Percentiles rank a stretch among this genome's conserved stretches.
phyloP scores from a whole-genome alignment of 2,888 invertebrate species.

The Tridacna gigas region DNA sequence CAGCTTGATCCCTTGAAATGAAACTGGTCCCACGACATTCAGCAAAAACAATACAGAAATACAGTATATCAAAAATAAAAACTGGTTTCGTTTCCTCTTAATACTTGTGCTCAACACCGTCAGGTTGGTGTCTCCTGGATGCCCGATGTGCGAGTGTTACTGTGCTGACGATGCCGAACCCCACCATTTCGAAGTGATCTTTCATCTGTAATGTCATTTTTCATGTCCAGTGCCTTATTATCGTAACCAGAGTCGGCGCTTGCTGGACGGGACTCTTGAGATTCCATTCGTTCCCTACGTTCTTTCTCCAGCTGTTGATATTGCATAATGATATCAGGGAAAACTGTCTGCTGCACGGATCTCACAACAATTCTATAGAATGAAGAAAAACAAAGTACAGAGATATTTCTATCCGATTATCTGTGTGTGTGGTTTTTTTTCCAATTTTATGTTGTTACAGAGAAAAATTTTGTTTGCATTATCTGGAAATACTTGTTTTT shows the following conservation, averaged over 20 bases:
- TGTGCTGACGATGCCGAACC: slow-evolving; percentile 53
- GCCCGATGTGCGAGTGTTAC: slow-evolving; percentile 34
- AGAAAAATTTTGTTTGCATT: too few relatives aligned
- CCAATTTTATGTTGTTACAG: too few relatives aligned
- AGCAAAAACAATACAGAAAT: neutral
- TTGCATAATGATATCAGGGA: slow-evolving; percentile 73
- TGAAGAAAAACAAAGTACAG: neutral
- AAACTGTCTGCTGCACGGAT: slow-evolving; percentile 73
- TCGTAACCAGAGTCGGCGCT: slow-evolving; percentile 60
- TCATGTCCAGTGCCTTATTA: slow-evolving; percentile 60
- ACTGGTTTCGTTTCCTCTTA: slow-evolving; percentile 31
- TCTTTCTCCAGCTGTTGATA: slow-evolving; percentile 72
- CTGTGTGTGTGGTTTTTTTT: too few relatives aligned
- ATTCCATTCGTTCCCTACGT: slow-evolving; percentile 32
- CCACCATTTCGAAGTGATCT: slow-evolving; percentile 46
- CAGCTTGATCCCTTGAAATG: neutral
- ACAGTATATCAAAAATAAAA: slow-evolving; percentile 10
- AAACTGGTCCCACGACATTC: neutral
- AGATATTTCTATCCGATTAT: too few relatives aligned
- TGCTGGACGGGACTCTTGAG: slow-evolving; percentile 34
- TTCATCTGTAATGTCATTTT: slow-evolving; percentile 39
- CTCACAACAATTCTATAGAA: slow-evolving; percentile 72
- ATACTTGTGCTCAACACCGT: slow-evolving; percentile 34
- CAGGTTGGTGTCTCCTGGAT: slow-evolving; percentile 60
- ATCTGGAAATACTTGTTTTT: too few relatives aligned